A percentile compares a stretch with the other conserved stretches of the same genome.
Evolutionary conservation across 2,113 vertebrate species (phyloP).

Genomic region (Sclerurus mexicanus): DNA sequence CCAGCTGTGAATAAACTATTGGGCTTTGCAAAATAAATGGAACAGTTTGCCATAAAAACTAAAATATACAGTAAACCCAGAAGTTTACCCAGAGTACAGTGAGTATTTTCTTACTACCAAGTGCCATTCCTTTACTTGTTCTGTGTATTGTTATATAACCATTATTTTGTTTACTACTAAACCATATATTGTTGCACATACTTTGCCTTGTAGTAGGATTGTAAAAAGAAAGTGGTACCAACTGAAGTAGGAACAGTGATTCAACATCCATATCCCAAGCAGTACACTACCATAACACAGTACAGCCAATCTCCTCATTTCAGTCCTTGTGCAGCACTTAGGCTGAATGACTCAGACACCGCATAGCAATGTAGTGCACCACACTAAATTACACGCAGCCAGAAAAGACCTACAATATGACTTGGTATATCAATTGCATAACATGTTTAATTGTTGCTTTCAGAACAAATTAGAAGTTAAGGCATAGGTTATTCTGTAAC

Average conservation of each 20-base stretch:
- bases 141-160: neutral
- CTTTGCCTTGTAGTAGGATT: neutral
- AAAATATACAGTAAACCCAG: neutral
- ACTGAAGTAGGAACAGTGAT: neutral
- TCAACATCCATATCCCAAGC: neutral
- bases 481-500: neutral
- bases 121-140: neutral
- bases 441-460: neutral
- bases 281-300: neutral
- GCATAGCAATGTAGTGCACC: fast-evolving
- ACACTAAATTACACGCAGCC: neutral
- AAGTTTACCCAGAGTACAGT: neutral
- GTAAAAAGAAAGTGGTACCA: neutral
- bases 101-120: neutral
- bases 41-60: neutral
- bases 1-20: neutral
- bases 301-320: neutral
- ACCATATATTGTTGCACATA: neutral
- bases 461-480: neutral
- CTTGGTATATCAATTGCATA: neutral
- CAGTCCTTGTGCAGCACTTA: neutral
- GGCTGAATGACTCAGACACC: neutral
- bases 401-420: neutral
- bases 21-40: neutral
- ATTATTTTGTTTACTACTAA: neutral